Evolutionary conservation across 2,113 vertebrate species (phyloP).

Genomic region (Cyanistes caeruleus): DNA sequence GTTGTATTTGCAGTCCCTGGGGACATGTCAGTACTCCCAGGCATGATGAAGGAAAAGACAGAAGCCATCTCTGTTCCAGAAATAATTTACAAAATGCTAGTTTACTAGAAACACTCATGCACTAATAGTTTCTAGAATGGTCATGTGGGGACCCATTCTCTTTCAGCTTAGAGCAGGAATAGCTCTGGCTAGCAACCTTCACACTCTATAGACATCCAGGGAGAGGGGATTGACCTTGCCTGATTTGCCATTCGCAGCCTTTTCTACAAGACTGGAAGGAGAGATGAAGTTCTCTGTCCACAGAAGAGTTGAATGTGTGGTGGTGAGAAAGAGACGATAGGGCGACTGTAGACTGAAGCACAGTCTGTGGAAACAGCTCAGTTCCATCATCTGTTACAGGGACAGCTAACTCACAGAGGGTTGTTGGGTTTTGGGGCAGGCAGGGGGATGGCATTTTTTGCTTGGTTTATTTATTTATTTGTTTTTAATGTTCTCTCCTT

Average conservation of each 20-base stretch:
- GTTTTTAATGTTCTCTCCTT: neutral
- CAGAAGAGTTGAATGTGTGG: too few species aligned
- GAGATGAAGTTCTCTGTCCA: neutral
- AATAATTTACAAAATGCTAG: neutral
- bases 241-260: neutral
- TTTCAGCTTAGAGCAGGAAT: neutral
- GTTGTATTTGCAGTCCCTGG: neutral
- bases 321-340: neutral
- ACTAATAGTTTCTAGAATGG: neutral
- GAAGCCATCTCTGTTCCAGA: neutral
- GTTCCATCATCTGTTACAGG: neutral
- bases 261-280: neutral
- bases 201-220: neutral
- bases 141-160: neutral
- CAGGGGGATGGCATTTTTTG: rapidly evolving
- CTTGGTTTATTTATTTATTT: neutral
- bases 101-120: neutral
- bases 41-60: neutral
- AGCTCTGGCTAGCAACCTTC: neutral
- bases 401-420: neutral
- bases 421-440: neutral
- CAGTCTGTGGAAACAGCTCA: neutral
- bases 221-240: neutral
- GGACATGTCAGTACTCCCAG: neutral
- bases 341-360: neutral